phyloP scores from a whole-genome alignment of 1,140 invertebrate genomes.

The Caenorhabditis latens region DNA sequence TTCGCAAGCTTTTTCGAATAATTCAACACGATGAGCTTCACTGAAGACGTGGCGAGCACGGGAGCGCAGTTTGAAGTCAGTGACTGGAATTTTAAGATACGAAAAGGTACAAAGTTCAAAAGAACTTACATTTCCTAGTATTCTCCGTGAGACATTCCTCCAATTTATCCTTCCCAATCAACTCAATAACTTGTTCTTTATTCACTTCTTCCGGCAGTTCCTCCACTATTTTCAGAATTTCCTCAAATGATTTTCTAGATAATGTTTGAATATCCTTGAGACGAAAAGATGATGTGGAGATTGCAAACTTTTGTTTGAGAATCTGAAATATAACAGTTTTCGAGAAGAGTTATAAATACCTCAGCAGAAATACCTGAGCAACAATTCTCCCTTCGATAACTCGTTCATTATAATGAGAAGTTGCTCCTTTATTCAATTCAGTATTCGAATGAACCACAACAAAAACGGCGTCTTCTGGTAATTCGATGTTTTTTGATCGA shows the following conservation, averaged over 20 bases:
- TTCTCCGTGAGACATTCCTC: slow-evolving; percentile 69
- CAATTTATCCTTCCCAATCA: slow-evolving; percentile 49
- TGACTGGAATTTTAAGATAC: slow-evolving; percentile 70
- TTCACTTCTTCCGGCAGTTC: slow-evolving; percentile 79
- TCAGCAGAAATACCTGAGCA: slow-evolving; percentile 82
- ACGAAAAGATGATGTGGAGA: slow-evolving; percentile 60
- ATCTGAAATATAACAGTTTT: slow-evolving; percentile 62
- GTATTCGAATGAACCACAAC: slow-evolving; percentile 92
- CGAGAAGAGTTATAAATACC: slow-evolving; percentile 57
- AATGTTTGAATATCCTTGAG: slow-evolving; percentile 84
- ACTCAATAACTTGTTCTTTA: slow-evolving; percentile 45
- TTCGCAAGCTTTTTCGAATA: slow-evolving; percentile 84
- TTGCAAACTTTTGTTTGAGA: neutral
- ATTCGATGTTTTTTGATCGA: slow-evolving; percentile 83
- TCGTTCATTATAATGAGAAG: slow-evolving; percentile 88
- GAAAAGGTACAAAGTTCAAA: neutral
- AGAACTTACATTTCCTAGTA: slow-evolving; percentile 80
- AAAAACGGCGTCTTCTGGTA: slow-evolving; percentile 88
- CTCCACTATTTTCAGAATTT: slow-evolving; percentile 83
- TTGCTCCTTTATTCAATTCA: slow-evolving; percentile 91
- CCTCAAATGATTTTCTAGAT: slow-evolving; percentile 82
- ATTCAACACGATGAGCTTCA: slow-evolving; percentile 84
- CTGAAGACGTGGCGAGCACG: slow-evolving; percentile 90
- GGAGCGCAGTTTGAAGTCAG: slow-evolving; percentile 85
- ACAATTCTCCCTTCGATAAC: slow-evolving; percentile 94